Base-by-base conservation (phyloP, 1,140 invertebrate genomes). In the Penaeus japonicus region DNA sequence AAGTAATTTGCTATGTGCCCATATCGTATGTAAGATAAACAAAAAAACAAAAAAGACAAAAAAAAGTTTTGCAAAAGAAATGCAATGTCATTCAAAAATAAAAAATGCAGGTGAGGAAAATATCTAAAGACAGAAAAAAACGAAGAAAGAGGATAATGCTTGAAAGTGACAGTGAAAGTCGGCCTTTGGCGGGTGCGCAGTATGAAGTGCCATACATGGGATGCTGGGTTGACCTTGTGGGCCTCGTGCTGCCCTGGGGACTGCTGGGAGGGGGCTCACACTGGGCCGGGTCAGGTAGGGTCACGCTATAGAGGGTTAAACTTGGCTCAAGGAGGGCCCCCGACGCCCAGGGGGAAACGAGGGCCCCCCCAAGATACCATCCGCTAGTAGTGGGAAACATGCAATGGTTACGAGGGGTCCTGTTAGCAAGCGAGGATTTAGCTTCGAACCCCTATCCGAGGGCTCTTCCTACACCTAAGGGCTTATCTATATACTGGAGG, bases 181-280 rank as follows among this genome's bases (percentile, higher is more conserved):
- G 73, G 73, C 65, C 84, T 78, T 78, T 78, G 84, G 84, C 84
- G 39, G 65, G 22, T 59, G 81, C 57, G 59, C 59, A 83, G 81
- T 84, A 84, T 84, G 89, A 86, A 89, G 89, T 89, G 89, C 89
- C 89, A 89, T 89, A 89, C 89, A 86, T 75, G 78, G 78, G 84
- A 78, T 47, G 80, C 70, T 75, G 77, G 80, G 84, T 81, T 85
- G 82, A 81, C 55, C 79, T 89, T 39, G 53, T 35, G 32, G 77
- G 77, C 53, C 53, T 79, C 53, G 77, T 4, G 35, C 24, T 79
- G 32, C 32, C 79, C 75, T 73, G 22, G 32, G 54, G 78, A 73
- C 53, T 83, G 47, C 57, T 59, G 70, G 70, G 70, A 73, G 70
- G 70, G 70, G 47, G 75, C 54, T 75, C 59, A 75, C 27, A 75